These are phyloP conservation scores for Panopea generosa DNA, from an alignment of 2,888 invertebrate species.

Conservation along the genomic window DNA sequence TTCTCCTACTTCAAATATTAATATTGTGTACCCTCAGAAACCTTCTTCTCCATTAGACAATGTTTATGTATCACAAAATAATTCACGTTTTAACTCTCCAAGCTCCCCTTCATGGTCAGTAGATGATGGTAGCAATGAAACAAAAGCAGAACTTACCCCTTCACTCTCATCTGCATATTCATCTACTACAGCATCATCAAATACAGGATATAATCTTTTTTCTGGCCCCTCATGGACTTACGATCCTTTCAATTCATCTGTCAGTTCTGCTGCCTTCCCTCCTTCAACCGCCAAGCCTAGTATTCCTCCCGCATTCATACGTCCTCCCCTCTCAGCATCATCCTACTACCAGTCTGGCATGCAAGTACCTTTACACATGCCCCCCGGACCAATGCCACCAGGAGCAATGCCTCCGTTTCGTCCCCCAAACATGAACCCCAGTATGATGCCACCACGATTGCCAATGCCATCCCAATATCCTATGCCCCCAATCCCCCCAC, in stretches of 20 bases:
- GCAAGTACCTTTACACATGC: neutral
- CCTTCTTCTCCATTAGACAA: slow-evolving; percentile 15
- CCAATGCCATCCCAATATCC: neutral
- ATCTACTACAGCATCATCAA: slow-evolving; percentile 5
- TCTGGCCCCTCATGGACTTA: slow-evolving; percentile 53
- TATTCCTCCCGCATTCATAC: slow-evolving; percentile 30
- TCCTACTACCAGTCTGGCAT: slow-evolving; percentile 30
- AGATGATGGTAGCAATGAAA: neutral
- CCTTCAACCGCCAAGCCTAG: neutral
- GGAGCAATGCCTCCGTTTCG: slow-evolving; percentile 5
- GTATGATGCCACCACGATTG: slow-evolving; percentile 12
- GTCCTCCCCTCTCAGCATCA: slow-evolving; percentile 41
- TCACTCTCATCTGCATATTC: neutral
- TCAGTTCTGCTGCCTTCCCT: neutral
- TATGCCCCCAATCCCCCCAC: slow-evolving; percentile 23
- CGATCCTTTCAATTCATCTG: slow-evolving; percentile 29
- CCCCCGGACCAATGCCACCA: slow-evolving; percentile 5
- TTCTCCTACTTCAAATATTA: slow-evolving; percentile 47
- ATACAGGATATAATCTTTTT: slow-evolving; percentile 56
- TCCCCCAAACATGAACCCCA: slow-evolving; percentile 6
- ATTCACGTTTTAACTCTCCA: slow-evolving; percentile 33
- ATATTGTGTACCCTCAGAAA: slow-evolving; percentile 21
- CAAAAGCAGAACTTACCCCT: neutral
- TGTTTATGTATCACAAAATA: slow-evolving; percentile 19
- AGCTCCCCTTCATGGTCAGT: neutral